Evolutionary conservation across 2,113 vertebrate species (phyloP), one percentile per base, ranked within the genome.

Genomic region (Heterochromis multidens): DNA sequence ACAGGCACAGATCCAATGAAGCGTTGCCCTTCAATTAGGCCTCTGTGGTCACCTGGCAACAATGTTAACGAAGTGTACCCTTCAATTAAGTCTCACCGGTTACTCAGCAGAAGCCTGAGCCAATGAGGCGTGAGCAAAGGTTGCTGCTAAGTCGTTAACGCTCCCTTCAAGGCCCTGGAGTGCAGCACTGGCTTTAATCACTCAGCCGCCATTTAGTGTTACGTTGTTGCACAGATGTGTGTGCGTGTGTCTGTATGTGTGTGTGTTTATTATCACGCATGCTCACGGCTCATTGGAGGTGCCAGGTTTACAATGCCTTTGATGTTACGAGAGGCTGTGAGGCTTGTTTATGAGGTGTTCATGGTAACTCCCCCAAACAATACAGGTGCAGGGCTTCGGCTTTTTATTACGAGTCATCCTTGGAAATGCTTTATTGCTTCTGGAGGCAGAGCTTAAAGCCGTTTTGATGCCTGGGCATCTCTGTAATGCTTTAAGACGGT

Each of bases 281-380:
- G 16, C 70, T 83, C 81, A 76, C 1, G 40, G 58, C 74, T 88
- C 79, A 86, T 76, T 84, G 79, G 27, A 87, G n/a, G 65, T 72
- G 77, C n/a, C 12, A 4, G 21, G n/a, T 83, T 87, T 82, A 88
- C 79, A 83, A 43, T 5, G 21, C 0, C 35, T 49, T 16, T 80
- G 67, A 88, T 89, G 86, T 83, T 84, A 80, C 19, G 57, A 77
- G 58, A 72, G 33, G 31, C 52, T 70, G 29, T 23, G 52, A 76
- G 74, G 59, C 80, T 86, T 88, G 83, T 92, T 94, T 88, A 91
- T 80, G 86, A 87, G 81, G 59, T 74, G 79, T 77, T 87, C 77
- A 25, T 17, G 29, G 56, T 56, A 61, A 88, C 79, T 83, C 81
- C 77, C 25, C 62, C 46, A 65, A 81, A 90, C 72, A 82, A 87